These are phyloP conservation scores for Staurois parvus DNA, from an alignment of 2,797 vertebrate genomes.

Conservation along the genomic window DNA sequence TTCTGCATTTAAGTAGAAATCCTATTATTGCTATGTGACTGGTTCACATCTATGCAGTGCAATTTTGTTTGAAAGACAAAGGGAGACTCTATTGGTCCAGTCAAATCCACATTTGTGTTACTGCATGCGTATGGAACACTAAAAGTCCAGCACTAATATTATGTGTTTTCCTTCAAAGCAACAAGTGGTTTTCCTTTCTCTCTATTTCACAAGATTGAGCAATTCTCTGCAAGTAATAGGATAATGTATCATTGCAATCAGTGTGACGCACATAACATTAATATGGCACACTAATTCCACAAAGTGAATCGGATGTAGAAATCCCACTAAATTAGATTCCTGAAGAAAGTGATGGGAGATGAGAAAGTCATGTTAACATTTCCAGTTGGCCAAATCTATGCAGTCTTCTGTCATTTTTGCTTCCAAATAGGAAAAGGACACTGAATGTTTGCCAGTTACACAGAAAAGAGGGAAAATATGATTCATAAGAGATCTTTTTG, in stretches of 20 bases:
- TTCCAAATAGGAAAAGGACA: slow-evolving; percentile 59
- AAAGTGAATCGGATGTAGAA: slow-evolving; percentile 58
- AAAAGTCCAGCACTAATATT: background rate
- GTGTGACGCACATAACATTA: slow-evolving; percentile 39
- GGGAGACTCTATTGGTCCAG: no score
- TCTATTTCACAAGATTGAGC: slow-evolving; percentile 11
- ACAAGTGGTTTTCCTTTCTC: background rate
- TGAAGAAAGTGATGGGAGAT: slow-evolving; percentile 58
- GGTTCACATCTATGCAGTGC: no score
- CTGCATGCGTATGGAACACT: no score
- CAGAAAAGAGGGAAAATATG: slow-evolving; percentile 60
- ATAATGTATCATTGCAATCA: slow-evolving; percentile 56
- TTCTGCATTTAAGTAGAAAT: no score
- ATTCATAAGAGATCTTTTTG: slow-evolving; percentile 58
- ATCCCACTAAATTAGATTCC: slow-evolving; percentile 56
- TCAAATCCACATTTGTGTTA: no score
- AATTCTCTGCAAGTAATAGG: slow-evolving; percentile 43
- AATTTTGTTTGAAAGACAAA: no score
- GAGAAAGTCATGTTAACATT: slow-evolving; percentile 57
- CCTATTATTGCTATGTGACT: no score
- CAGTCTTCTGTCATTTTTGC: slow-evolving; percentile 55
- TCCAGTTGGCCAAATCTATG: slow-evolving; percentile 56
- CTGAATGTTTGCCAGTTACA: slow-evolving; percentile 54
- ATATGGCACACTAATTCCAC: slow-evolving; percentile 50
- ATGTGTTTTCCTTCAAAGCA: background rate